Evolutionary conservation across 2,113 vertebrate species (phyloP).

Genomic region (Channa argus): DNA sequence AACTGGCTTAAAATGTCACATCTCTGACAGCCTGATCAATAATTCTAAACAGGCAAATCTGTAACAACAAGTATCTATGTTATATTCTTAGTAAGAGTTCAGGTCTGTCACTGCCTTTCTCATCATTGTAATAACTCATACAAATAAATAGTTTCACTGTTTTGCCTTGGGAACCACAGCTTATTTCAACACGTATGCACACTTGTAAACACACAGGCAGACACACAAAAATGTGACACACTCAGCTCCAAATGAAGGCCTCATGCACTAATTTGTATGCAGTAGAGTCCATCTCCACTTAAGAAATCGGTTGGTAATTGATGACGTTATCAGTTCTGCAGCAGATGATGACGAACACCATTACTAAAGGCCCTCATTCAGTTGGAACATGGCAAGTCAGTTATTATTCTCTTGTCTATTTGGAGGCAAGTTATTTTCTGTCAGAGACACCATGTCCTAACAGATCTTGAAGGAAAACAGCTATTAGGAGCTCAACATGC

Average conservation of each 20-base stretch:
- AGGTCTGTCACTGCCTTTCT: conserved; percentile 12
- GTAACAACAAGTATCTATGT: neutral
- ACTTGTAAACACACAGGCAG: neutral
- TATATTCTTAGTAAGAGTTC: conserved; percentile 10
- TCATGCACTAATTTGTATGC: conserved; percentile 47
- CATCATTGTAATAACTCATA: conserved; percentile 34
- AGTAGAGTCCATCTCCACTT: conserved; percentile 21
- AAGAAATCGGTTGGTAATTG: conserved; percentile 39
- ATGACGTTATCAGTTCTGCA: conserved; percentile 51
- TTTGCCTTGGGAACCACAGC: conserved; percentile 11
- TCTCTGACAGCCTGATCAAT: conserved; percentile 40
- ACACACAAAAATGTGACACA: neutral
- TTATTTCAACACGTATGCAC: neutral
- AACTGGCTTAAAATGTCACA: neutral
- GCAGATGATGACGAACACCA: conserved; percentile 43
- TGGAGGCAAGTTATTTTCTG: conserved; percentile 31
- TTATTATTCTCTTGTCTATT: conserved; percentile 31
- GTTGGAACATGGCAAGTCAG: conserved; percentile 18
- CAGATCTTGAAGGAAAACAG: conserved; percentile 49
- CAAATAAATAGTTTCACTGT: conserved; percentile 44
- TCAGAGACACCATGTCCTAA: conserved; percentile 37
- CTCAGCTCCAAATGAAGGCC: conserved; percentile 24
- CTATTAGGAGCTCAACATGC: conserved; percentile 43
- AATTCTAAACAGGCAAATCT: conserved; percentile 5
- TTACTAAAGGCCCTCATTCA: conserved; percentile 36